Conservation (phyloP, 2,888 invertebrate species). For the Parascotia fuliginaria region DNA sequence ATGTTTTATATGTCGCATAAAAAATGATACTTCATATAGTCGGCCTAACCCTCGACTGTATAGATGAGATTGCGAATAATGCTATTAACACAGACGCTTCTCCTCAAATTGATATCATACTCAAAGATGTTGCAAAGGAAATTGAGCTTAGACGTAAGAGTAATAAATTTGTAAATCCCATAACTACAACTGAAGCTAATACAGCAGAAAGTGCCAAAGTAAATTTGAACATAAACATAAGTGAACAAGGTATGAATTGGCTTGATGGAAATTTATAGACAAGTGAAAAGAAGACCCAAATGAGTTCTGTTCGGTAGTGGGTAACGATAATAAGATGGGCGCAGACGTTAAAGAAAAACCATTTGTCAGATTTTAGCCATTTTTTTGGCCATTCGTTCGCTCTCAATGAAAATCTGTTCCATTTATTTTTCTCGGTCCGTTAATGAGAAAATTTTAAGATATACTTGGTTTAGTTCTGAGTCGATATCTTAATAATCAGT, state of each 20-base stretch:
- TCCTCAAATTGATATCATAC: slow-evolving; percentile 85
- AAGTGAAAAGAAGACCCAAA: slow-evolving; percentile 76
- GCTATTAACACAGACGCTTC: slow-evolving; percentile 86
- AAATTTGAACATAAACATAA: slow-evolving; percentile 49
- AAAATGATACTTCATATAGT: slow-evolving; percentile 81
- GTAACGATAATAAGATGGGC: slow-evolving; percentile 86
- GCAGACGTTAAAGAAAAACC: slow-evolving; percentile 86
- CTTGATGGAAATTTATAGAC: slow-evolving; percentile 47
- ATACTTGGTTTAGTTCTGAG: slow-evolving; percentile 32
- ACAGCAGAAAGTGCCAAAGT: slow-evolving; percentile 37
- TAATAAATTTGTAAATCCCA: slow-evolving; percentile 49
- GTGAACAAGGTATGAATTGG: slow-evolving; percentile 46
- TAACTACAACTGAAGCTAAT: slow-evolving; percentile 45
- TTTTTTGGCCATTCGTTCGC: slow-evolving; percentile 80
- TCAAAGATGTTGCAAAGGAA: slow-evolving; percentile 47
- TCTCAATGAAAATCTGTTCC: slow-evolving; percentile 83
- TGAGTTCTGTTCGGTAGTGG: slow-evolving; percentile 84
- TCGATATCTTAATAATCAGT: not conserved
- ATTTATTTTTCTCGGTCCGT: slow-evolving; percentile 73
- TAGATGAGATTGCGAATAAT: slow-evolving; percentile 86
- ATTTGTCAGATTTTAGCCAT: slow-evolving; percentile 84
- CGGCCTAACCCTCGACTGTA: slow-evolving; percentile 83
- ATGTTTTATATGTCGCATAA: slow-evolving; percentile 86
- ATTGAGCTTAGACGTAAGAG: slow-evolving; percentile 45
- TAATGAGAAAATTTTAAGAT: slow-evolving; percentile 71